Evolutionary conservation across 2,797 vertebrate genomes (phyloP).

Genomic region (Xenops minutus): DNA sequence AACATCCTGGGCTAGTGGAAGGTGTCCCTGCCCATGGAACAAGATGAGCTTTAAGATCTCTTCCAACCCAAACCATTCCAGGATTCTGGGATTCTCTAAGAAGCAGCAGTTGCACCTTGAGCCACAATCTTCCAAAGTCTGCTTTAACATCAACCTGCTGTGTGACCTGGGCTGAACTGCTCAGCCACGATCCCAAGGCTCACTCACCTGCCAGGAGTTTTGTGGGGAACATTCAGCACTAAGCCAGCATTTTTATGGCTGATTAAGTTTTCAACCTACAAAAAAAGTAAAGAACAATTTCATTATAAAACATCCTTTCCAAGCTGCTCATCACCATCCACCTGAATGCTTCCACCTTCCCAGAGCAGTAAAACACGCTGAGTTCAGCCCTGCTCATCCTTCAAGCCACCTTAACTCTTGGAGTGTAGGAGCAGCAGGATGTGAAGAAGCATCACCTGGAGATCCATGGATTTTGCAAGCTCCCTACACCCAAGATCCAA

Average conservation of each 20-base stretch:
- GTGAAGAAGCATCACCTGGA: neutral
- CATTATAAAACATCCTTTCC: neutral
- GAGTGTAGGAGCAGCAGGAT: neutral
- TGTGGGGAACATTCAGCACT: neutral
- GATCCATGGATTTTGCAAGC: neutral
- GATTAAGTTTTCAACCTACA: neutral
- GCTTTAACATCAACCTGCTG: neutral
- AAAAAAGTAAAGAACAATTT: neutral
- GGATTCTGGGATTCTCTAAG: neutral
- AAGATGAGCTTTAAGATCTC: neutral
- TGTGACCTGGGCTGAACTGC: neutral
- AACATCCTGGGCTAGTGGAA: neutral
- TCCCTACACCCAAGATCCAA: neutral
- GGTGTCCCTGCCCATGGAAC: neutral
- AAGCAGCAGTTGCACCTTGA: neutral
- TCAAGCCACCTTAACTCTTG: neutral
- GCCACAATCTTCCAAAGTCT: neutral
- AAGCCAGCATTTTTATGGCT: neutral
- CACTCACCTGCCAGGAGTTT: neutral
- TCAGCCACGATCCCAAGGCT: neutral
- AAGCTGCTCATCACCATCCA: neutral
- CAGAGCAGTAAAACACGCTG: fast-evolving
- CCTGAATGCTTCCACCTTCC: neutral
- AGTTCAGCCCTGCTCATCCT: neutral
- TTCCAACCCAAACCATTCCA: neutral